phyloP scores from a whole-genome alignment of 2,113 vertebrate genomes.

The Vidua macroura region DNA sequence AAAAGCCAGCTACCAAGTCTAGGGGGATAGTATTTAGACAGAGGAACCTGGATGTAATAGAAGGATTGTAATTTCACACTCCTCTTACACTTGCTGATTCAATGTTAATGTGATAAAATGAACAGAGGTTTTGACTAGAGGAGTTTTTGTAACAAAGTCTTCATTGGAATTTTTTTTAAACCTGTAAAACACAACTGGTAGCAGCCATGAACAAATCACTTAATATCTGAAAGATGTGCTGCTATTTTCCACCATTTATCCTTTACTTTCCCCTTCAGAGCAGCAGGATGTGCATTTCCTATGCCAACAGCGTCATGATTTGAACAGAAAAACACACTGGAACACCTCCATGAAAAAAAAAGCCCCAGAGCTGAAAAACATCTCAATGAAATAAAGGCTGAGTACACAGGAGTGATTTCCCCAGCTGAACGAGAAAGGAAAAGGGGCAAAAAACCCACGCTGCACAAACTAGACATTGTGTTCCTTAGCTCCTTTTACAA shows the following conservation, averaged over 20 bases:
- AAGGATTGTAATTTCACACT: neutral
- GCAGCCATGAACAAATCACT: neutral
- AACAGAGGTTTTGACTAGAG: neutral
- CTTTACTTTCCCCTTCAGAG: neutral
- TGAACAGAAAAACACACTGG: neutral
- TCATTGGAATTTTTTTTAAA: neutral
- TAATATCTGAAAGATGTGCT: neutral
- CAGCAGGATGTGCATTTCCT: neutral
- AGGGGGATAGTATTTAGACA: neutral
- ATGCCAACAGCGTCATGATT: accelerated
- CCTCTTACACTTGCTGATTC: neutral
- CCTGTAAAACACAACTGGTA: neutral
- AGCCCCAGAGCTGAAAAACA: neutral
- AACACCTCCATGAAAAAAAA: neutral
- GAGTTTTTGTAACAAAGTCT: neutral
- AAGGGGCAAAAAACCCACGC: neutral
- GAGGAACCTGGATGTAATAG: neutral
- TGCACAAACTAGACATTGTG: neutral
- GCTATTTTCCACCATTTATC: neutral
- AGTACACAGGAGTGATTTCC: neutral
- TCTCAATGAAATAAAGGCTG: neutral
- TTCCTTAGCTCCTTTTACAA: neutral
- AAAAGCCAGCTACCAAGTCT: neutral
- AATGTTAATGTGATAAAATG: neutral
- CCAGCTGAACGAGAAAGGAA: accelerated